Evolutionary conservation across 2,888 invertebrate genomes (phyloP).

Genomic region (Tyria jacobaeae): DNA sequence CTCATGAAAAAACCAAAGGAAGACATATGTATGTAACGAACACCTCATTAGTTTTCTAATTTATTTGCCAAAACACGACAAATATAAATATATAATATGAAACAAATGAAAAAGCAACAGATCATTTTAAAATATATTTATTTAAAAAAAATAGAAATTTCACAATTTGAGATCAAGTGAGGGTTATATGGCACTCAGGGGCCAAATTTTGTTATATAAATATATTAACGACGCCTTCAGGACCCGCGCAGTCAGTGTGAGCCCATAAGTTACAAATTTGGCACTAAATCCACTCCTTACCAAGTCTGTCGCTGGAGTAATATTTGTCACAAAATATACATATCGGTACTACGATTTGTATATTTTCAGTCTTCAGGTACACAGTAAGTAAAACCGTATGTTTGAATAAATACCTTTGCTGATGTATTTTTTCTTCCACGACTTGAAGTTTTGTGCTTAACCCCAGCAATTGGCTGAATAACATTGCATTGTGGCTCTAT

Average conservation of each 20-base stretch:
- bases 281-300: slow-evolving; percentile 15
- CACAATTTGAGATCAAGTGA: slow-evolving; percentile 17
- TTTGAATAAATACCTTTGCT: no score
- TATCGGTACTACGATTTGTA: slow-evolving; percentile 13
- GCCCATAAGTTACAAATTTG: slow-evolving; percentile 22
- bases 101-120: background rate
- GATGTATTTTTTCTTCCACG: slow-evolving; percentile 19
- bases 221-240: no score
- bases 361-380: no score
- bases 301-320: slow-evolving; percentile 18
- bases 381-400: no score
- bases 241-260: no score
- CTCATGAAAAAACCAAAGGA: no score
- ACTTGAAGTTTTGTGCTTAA: slow-evolving; percentile 4
- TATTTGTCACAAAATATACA: slow-evolving; percentile 7
- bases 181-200: slow-evolving; percentile 22
- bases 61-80: no score
- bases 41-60: no score
- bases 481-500: background rate
- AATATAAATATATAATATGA: background rate
- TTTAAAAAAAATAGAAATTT: background rate
- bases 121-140: background rate
- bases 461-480: background rate
- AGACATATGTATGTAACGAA: no score
- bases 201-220: no score